Percentiles rank a stretch among this genome's conserved stretches.
phyloP scores from a whole-genome alignment of 2,113 vertebrate genomes.

The Fregetta grallaria region DNA sequence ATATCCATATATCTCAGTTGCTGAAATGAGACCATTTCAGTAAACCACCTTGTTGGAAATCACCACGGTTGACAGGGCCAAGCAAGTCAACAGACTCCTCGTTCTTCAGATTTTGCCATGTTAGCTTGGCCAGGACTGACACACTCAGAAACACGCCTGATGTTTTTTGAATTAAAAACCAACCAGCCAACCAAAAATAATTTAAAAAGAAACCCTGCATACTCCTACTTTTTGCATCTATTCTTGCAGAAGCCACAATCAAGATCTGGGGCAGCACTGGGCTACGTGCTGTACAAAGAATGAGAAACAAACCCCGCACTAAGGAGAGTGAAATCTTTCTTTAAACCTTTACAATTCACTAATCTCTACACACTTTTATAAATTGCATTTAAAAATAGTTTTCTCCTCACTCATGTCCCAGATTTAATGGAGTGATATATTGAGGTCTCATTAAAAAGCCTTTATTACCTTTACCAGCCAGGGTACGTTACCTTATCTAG shows the following conservation, averaged over 20 bases:
- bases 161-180: neutral
- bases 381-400: slow-evolving; percentile 43
- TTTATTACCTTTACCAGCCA: neutral
- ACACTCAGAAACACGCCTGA: neutral
- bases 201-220: neutral
- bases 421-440: slow-evolving; percentile 38
- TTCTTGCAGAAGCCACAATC: neutral
- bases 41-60: neutral
- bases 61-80: neutral
- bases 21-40: neutral
- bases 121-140: neutral
- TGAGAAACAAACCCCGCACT: neutral
- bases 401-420: slow-evolving; percentile 5
- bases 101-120: neutral
- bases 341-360: neutral
- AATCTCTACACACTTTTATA: neutral
- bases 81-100: neutral
- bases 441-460: slow-evolving; percentile 42
- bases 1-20: neutral
- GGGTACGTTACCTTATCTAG: accelerated
- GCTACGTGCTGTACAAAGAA: neutral
- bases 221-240: neutral
- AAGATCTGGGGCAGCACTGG: neutral
- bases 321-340: neutral
- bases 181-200: neutral